Evolutionary conservation across 2,797 vertebrate genomes (phyloP).

Genomic region (Synaphobranchus kaupii): DNA sequence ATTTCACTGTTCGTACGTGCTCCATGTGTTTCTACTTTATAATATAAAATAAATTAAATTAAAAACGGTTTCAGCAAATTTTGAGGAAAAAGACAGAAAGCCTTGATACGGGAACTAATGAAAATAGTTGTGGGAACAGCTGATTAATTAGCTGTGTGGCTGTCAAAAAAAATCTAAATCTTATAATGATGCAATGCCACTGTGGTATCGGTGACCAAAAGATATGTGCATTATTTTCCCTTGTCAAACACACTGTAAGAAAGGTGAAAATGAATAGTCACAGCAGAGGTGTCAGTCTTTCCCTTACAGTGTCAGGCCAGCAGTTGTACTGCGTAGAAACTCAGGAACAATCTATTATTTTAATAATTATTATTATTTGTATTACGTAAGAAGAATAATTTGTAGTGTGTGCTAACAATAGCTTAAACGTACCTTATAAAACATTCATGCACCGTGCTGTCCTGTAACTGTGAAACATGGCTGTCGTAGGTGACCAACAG

Average conservation of each 20-base stretch:
- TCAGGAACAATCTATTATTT: constrained; percentile 57
- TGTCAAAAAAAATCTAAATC: neutral
- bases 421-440: neutral
- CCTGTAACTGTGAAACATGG: neutral
- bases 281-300: constrained; percentile 65
- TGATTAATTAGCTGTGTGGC: no score
- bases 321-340: constrained; percentile 56
- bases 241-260: neutral
- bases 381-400: constrained; percentile 52
- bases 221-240: constrained; percentile 47
- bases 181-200: constrained; percentile 8
- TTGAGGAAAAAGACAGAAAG: neutral
- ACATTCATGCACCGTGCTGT: neutral
- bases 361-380: constrained; percentile 23
- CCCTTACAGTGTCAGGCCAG: constrained; percentile 57
- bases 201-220: constrained; percentile 49
- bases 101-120: neutral
- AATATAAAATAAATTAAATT: no score
- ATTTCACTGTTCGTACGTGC: neutral
- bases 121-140: no score
- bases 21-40: neutral
- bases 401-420: constrained; percentile 5
- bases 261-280: constrained; percentile 49
- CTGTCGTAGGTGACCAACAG: neutral
- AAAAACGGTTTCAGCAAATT: neutral